Evolutionary conservation across 1,140 invertebrate genomes (phyloP).

Genomic region (Drosophila teissieri): DNA sequence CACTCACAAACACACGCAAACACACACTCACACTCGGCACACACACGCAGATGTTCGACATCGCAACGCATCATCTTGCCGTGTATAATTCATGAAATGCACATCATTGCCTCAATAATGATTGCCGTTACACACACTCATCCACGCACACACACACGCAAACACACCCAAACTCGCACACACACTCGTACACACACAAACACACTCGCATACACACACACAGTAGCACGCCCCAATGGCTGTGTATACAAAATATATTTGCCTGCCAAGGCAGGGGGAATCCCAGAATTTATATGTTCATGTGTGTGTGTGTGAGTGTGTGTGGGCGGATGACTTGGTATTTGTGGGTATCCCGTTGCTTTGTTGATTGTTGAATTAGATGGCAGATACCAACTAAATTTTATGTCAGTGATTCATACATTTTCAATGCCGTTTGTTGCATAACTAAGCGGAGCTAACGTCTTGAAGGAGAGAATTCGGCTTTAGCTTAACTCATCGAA

Average conservation of each 20-base stretch:
- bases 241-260: constrained; percentile 40
- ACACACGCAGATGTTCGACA: constrained; percentile 14
- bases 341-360: constrained; percentile 42
- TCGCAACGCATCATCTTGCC: constrained; percentile 46
- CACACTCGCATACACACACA: constrained; percentile 29
- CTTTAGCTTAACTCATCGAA: background rate
- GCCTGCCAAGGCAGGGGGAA: constrained; percentile 13
- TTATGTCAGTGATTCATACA: constrained; percentile 33
- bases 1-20: constrained; percentile 17
- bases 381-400: constrained; percentile 32
- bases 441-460: constrained; percentile 12
- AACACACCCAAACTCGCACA: constrained; percentile 21
- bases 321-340: constrained; percentile 23
- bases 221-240: constrained; percentile 35
- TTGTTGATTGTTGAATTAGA: constrained; percentile 49
- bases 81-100: constrained; percentile 80
- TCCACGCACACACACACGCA: constrained; percentile 26
- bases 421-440: constrained; percentile 9
- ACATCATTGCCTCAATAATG: constrained; percentile 80
- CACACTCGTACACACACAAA: constrained; percentile 30
- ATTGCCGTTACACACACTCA: constrained; percentile 59
- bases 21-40: constrained; percentile 12
- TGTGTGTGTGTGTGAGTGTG: background rate
- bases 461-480: background rate
- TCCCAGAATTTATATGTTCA: background rate